Percentiles rank a stretch among this genome's conserved stretches.
Evolutionary conservation across 2,888 invertebrate genomes (phyloP).

Genomic region (Oligia fasciuncula): DNA sequence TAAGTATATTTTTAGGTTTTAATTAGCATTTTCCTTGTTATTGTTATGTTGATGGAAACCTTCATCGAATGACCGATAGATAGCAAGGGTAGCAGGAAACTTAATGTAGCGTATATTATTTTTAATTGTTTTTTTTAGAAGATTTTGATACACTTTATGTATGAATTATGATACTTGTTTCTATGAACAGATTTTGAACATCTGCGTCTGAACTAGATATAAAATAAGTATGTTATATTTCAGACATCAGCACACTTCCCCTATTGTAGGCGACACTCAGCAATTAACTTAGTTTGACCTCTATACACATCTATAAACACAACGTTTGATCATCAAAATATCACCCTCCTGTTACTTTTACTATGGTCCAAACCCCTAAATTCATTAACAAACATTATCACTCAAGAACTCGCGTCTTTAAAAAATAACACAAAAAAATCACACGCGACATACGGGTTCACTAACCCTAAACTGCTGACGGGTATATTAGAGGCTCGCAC

Average conservation of each 20-base stretch:
- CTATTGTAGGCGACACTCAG: background rate
- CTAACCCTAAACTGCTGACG: slow-evolving; percentile 76
- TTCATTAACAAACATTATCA: slow-evolving; percentile 28
- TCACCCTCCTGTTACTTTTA: slow-evolving; percentile 5
- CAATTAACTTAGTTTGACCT: background rate
- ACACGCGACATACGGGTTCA: slow-evolving; percentile 72
- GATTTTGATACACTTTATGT: background rate
- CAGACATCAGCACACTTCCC: background rate
- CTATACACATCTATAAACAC: background rate
- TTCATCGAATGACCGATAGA: background rate
- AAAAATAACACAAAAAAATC: slow-evolving; percentile 50
- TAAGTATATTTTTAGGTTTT: slow-evolving; percentile 18
- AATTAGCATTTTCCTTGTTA: slow-evolving; percentile 29
- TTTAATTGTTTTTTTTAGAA: background rate
- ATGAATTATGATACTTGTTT: background rate
- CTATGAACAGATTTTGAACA: background rate
- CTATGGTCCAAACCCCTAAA: slow-evolving; percentile 11
- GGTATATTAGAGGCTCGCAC: slow-evolving; percentile 63
- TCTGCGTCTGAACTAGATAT: background rate
- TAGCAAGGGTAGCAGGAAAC: background rate
- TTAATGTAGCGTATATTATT: background rate
- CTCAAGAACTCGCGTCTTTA: slow-evolving; percentile 29
- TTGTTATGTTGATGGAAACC: background rate
- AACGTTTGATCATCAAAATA: slow-evolving; percentile 3
- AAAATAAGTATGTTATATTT: background rate